A percentile compares a stretch with the other conserved stretches of the same genome.
These are phyloP conservation scores for Rhabdornis inornatus DNA, from an alignment of 2,113 vertebrate genomes.

Conservation along the genomic window DNA sequence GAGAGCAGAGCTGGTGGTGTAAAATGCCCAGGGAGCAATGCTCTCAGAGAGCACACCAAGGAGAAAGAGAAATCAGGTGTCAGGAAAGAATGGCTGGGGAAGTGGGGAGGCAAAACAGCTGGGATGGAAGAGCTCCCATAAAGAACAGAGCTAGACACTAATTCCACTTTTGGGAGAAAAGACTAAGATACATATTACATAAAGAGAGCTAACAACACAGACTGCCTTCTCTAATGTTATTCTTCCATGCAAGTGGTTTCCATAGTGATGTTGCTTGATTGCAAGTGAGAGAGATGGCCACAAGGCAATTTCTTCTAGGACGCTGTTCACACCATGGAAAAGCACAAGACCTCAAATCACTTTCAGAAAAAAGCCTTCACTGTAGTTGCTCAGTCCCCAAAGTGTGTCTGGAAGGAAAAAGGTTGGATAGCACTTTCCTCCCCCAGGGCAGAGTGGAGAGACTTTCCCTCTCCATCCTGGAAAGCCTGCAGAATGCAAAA, in stretches of 20 bases:
- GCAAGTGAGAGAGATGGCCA: slow-evolving; percentile 35
- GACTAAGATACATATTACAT: slow-evolving; percentile 31
- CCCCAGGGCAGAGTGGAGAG: rapidly evolving
- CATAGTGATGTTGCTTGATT: slow-evolving; percentile 53
- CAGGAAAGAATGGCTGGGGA: slow-evolving; percentile 24
- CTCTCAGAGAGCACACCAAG: neutral
- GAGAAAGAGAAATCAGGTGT: slow-evolving; percentile 46
- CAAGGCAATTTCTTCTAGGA: slow-evolving; percentile 32
- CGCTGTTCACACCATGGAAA: neutral
- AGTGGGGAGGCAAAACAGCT: slow-evolving; percentile 18
- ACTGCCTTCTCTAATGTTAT: slow-evolving; percentile 42
- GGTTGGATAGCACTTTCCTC: neutral
- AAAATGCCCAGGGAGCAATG: neutral
- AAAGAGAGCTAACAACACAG: slow-evolving; percentile 26
- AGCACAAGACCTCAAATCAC: neutral
- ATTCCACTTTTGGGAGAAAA: slow-evolving; percentile 51
- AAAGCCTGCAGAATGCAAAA: neutral
- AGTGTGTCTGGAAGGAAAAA: neutral
- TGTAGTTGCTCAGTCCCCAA: neutral
- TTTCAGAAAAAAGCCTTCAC: neutral
- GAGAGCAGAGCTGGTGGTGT: neutral
- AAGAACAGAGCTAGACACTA: slow-evolving; percentile 45
- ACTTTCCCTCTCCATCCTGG: neutral
- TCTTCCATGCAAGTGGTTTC: slow-evolving; percentile 49
- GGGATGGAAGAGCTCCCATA: slow-evolving; percentile 19